phyloP scores from a whole-genome alignment of 2,888 invertebrate species.

The Odontocerum albicorne region DNA sequence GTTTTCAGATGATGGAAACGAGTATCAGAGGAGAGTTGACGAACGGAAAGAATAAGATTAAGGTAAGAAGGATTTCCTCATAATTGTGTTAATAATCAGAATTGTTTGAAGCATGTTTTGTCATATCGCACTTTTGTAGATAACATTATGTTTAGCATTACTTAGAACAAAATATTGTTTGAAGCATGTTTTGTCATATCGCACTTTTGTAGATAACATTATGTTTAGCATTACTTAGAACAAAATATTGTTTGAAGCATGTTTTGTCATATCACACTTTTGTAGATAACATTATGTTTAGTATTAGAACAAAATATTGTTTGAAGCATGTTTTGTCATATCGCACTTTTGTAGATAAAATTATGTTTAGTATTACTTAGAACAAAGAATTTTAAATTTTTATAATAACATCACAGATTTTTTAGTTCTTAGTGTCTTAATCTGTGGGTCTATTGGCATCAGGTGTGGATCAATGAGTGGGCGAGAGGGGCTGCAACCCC shows the following conservation, averaged over 20 bases:
- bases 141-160: too few species aligned
- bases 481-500: too few species aligned
- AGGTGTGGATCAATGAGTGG: too few species aligned
- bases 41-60: conserved; percentile 16
- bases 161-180: neutral
- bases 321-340: neutral
- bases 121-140: neutral
- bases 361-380: neutral
- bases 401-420: too few species aligned
- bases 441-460: too few species aligned
- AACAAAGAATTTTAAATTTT: neutral
- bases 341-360: too few species aligned
- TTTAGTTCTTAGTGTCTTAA: too few species aligned
- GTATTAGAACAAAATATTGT: neutral
- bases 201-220: too few species aligned
- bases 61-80: too few species aligned
- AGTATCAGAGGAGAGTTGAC: conserved; percentile 84
- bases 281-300: too few species aligned
- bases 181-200: neutral
- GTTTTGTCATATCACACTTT: neutral
- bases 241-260: neutral
- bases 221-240: neutral
- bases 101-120: neutral
- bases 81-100: too few species aligned
- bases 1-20: conserved; percentile 69